Conservation (phyloP, 2,888 invertebrate species). For the Brachyptera putata region DNA sequence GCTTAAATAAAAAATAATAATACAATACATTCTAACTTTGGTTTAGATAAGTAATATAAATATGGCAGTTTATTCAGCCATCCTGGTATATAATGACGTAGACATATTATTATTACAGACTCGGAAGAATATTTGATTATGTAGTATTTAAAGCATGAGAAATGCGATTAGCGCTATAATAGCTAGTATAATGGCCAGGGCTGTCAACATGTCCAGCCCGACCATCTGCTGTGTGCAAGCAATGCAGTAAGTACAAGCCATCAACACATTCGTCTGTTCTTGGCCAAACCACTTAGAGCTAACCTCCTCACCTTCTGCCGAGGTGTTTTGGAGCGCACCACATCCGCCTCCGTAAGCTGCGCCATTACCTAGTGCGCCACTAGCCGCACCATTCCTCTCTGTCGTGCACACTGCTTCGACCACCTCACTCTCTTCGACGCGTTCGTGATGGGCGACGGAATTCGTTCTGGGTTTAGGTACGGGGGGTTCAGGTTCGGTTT, state of each 20-base stretch:
- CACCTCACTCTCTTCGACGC: not conserved
- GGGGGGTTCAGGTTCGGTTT: not conserved
- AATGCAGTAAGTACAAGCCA: constrained; percentile 73
- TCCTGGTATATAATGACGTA: too few relatives aligned
- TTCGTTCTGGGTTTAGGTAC: not conserved
- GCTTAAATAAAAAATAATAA: too few relatives aligned
- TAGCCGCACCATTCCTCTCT: constrained; percentile 21
- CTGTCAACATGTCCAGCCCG: constrained; percentile 57
- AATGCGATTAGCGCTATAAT: constrained; percentile 46
- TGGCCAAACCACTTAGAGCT: not conserved
- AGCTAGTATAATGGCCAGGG: constrained; percentile 70
- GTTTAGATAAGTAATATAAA: too few relatives aligned
- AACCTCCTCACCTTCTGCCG: constrained; percentile 18
- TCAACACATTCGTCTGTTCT: constrained; percentile 38
- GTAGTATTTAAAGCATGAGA: constrained; percentile 56
- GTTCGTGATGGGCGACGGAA: not conserved
- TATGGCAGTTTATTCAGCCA: too few relatives aligned
- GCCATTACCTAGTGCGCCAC: too few relatives aligned
- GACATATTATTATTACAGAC: too few relatives aligned
- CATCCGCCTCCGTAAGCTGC: too few relatives aligned
- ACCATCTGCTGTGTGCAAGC: constrained; percentile 66
- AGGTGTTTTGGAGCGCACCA: too few relatives aligned
- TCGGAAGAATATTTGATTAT: too few relatives aligned
- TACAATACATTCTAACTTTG: too few relatives aligned
- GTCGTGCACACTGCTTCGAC: too few relatives aligned